Conservation (phyloP, 2,113 vertebrate genomes). For the Turnix velox region DNA sequence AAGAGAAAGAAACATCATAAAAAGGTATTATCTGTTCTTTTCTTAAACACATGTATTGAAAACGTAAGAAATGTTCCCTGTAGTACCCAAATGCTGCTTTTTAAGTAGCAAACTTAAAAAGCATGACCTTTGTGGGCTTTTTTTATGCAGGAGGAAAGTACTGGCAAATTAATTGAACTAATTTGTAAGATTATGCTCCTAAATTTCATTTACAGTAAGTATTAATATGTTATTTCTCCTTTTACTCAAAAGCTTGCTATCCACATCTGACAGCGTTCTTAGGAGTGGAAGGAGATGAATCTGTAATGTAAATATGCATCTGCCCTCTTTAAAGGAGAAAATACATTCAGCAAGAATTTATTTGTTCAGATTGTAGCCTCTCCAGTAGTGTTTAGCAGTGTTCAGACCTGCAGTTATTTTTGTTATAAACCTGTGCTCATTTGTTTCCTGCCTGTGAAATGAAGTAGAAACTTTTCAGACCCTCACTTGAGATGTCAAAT, state of each 20-base stretch:
- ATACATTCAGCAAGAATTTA: not conserved
- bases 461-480: not conserved
- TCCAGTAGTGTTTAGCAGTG: not conserved
- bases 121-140: not conserved
- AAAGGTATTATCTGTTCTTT: not conserved
- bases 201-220: not conserved
- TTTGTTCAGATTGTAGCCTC: not conserved
- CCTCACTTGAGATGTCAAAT: not conserved
- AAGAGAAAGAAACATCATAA: not conserved
- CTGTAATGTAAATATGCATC: not conserved
- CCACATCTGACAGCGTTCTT: not conserved
- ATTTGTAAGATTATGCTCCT: not conserved
- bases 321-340: not conserved
- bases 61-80: not conserved
- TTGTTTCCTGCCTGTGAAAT: not conserved
- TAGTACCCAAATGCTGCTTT: not conserved
- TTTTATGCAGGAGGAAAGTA: not conserved
- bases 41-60: not conserved
- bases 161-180: not conserved
- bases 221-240: not conserved
- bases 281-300: not conserved
- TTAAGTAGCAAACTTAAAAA: not conserved
- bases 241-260: not conserved
- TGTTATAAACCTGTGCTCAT: not conserved
- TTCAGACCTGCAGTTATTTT: not conserved